Percentiles rank a stretch among this genome's conserved stretches.
These are phyloP conservation scores for Squalus acanthias DNA, from an alignment of 2,797 vertebrate species.

Conservation along the genomic window DNA sequence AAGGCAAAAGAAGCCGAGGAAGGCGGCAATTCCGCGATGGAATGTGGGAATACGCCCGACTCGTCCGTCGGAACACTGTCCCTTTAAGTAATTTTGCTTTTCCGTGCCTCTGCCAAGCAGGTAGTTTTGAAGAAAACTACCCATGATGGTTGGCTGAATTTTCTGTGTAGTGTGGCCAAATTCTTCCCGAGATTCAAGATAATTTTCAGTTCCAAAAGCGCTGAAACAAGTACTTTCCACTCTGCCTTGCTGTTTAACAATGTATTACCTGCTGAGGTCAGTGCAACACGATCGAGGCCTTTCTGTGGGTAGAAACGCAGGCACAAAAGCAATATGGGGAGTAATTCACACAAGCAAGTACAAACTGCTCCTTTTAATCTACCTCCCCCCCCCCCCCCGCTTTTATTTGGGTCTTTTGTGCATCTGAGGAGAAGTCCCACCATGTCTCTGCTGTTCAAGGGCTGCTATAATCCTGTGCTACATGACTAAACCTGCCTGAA, in stretches of 20 bases:
- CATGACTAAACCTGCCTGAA: constrained; percentile 52
- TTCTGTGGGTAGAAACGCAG: constrained; percentile 32
- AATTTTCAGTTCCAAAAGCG: constrained; percentile 41
- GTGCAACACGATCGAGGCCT: constrained; percentile 47
- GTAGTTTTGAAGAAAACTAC: constrained; percentile 33
- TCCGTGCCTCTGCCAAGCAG: constrained; percentile 13
- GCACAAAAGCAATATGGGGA: constrained; percentile 56
- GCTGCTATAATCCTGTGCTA: constrained; percentile 53
- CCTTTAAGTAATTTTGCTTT: constrained; percentile 12
- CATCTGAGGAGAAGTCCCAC: constrained; percentile 15
- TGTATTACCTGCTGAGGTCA: constrained; percentile 60
- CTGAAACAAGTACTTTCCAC: constrained; percentile 49
- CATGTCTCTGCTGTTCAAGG: constrained; percentile 16
- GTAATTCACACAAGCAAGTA: constrained; percentile 50
- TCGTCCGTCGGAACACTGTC: background rate
- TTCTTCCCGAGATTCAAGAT: constrained; percentile 32
- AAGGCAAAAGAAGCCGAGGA: background rate
- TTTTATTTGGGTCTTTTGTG: constrained; percentile 49
- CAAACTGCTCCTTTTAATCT: constrained; percentile 56
- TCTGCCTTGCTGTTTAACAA: constrained; percentile 51
- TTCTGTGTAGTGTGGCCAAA: constrained; percentile 38
- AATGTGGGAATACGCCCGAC: background rate
- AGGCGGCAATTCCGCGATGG: background rate
- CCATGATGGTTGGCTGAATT: constrained; percentile 34
- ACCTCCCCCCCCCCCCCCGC: constrained; percentile 50